Evolutionary conservation across 2,888 invertebrate species (phyloP).

Genomic region (Nysson spinosus): DNA sequence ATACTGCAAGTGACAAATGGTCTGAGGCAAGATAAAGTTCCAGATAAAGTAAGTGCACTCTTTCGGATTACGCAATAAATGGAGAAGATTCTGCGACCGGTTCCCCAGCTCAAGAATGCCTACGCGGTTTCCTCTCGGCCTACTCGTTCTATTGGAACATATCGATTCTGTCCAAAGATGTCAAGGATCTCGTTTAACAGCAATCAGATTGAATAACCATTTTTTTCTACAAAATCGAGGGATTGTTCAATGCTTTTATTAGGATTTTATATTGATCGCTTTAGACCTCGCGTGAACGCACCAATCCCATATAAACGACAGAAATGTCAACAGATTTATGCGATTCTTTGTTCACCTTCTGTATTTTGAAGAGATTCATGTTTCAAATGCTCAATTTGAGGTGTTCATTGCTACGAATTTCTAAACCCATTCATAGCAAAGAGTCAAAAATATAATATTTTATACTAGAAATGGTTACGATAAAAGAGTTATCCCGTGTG

Average conservation of each 20-base stretch:
- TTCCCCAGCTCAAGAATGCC: constrained; percentile 22
- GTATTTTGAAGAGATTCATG: too few relatives aligned
- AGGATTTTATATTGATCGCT: too few relatives aligned
- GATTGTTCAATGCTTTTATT: background rate
- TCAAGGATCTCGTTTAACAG: constrained; percentile 41
- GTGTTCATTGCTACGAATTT: too few relatives aligned
- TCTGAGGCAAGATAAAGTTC: constrained; percentile 29
- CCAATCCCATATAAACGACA: too few relatives aligned
- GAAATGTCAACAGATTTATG: too few relatives aligned
- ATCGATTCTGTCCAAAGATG: constrained; percentile 37
- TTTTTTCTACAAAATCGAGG: constrained; percentile 12
- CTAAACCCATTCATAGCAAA: too few relatives aligned
- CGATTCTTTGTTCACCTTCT: too few relatives aligned
- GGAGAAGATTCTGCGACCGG: constrained; percentile 39
- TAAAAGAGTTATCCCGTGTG: too few relatives aligned
- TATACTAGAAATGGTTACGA: too few relatives aligned
- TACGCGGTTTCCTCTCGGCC: constrained; percentile 7
- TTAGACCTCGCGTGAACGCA: too few relatives aligned
- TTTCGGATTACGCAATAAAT: constrained; percentile 28
- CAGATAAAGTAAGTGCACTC: constrained; percentile 37
- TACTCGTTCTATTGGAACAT: constrained; percentile 17
- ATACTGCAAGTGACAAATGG: constrained; percentile 10
- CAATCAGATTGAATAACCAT: constrained; percentile 1
- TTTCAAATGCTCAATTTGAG: too few relatives aligned
- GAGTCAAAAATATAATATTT: too few relatives aligned